Percentiles rank a stretch among this genome's conserved stretches.
Evolutionary conservation across 2,797 vertebrate species (phyloP).

Genomic region (Miichthys miiuy): DNA sequence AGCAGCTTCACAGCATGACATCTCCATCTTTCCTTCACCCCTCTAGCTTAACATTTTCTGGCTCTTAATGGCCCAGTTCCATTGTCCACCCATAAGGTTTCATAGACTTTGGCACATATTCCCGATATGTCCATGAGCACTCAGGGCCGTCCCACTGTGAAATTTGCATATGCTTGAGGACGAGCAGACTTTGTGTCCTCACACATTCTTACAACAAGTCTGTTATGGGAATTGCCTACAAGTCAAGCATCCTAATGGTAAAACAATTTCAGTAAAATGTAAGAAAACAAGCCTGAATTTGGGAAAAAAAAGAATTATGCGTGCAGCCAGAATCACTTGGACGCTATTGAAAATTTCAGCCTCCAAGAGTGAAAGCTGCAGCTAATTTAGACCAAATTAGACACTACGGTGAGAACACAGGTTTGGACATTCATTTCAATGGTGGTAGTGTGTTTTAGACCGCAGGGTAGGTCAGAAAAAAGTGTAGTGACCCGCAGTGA

Average conservation of each 20-base stretch:
- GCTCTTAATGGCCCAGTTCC: constrained; percentile 5
- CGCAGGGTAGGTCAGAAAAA: too few relatives aligned
- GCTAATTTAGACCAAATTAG: too few relatives aligned
- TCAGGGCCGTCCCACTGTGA: neutral
- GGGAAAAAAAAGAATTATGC: neutral
- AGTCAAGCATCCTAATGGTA: neutral
- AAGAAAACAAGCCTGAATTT: too few relatives aligned
- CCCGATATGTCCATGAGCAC: neutral
- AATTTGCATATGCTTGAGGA: constrained; percentile 2
- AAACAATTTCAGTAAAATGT: neutral
- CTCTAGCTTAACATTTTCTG: neutral
- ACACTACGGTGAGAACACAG: too few relatives aligned
- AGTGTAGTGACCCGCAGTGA: too few relatives aligned
- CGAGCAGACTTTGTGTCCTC: neutral
- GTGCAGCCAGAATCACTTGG: too few relatives aligned
- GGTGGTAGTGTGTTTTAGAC: too few relatives aligned
- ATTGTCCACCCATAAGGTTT: constrained; percentile 19
- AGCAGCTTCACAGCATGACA: constrained; percentile 41
- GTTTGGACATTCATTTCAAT: too few relatives aligned
- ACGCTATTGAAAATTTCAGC: too few relatives aligned
- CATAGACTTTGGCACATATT: constrained; percentile 10
- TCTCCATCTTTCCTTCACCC: constrained; percentile 21
- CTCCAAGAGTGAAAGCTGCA: too few relatives aligned
- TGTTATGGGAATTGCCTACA: neutral
- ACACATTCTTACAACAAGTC: neutral